Evolutionary conservation across 2,888 invertebrate species (phyloP), one percentile per base, ranked within the genome.

Genomic region (Carcina quercana): DNA sequence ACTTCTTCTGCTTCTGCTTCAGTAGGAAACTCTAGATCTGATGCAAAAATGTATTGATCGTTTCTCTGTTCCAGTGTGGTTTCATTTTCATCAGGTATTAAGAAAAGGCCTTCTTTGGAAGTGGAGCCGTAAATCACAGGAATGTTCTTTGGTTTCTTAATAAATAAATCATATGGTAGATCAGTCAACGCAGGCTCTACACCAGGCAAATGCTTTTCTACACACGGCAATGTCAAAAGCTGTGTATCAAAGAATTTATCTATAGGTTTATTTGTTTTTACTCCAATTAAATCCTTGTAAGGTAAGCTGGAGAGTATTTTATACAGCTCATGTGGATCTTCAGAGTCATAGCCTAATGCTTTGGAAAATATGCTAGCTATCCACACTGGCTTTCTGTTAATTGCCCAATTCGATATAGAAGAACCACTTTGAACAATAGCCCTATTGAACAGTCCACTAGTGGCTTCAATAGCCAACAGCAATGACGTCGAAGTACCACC

Each of bases 351-450:
- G 0, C 78, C 79, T 19, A 79, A 38, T 3, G 59, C 50, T 57
- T 75, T 68, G 0, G 71, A 70, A 32, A 80, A 41, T 1, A 78
- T 50, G 41, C 67, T 69, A 1, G 80, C 78, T 5, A 61, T 45
- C 59, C 58, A 61, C 5, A 78, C 27, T 1, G 83, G 80, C 3
- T 74, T 57, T 40, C 71, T 66, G 25, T 79, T 70, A 1, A 78
- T 52, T 2, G 70, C 57, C 82, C 82, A 83, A 46, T 62, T 75
- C 0, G 79, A 52, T 30, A 65, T 37, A 2, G 73, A 60, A 1
- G 75, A 65, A 2, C 83, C 82, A 39, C 82, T 80, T 40, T 80
- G 80, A 6, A 75, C 37, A 13, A 83, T 82, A 1, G 61, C 78
- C 56, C 54, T 72, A 4, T 73, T 53, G 37, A 78, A 78, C 5